A percentile compares a stretch with the other conserved stretches of the same genome.
Evolutionary conservation across 2,797 vertebrate species (phyloP).

Genomic region (Esox masquinongy): DNA sequence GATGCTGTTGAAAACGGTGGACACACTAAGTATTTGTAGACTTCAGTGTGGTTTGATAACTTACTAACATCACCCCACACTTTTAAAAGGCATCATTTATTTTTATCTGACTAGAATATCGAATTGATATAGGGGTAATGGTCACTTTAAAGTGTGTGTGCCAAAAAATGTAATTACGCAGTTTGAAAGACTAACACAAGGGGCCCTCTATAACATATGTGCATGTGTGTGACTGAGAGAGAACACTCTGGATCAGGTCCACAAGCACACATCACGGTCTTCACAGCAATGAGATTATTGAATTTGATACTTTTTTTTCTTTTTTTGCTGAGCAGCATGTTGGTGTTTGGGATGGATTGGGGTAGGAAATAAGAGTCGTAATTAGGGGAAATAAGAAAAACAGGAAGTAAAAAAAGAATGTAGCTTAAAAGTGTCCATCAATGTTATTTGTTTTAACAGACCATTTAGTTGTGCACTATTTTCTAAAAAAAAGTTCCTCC

Average conservation of each 20-base stretch:
- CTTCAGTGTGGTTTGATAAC: slow-evolving; percentile 13
- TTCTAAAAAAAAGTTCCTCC: slow-evolving; percentile 44
- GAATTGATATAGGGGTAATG: slow-evolving; percentile 23
- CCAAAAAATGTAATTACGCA: slow-evolving; percentile 55
- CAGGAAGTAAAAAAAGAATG: slow-evolving; percentile 20
- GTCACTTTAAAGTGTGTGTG: slow-evolving; percentile 53
- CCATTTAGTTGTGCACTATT: slow-evolving; percentile 78
- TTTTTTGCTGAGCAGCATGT: slow-evolving; percentile 2
- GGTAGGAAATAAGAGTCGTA: not conserved
- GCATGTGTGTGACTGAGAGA: not conserved
- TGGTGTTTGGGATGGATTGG: not conserved
- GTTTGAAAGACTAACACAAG: slow-evolving; percentile 26
- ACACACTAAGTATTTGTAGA: slow-evolving; percentile 27
- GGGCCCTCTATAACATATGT: not conserved
- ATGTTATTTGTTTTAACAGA: slow-evolving; percentile 51
- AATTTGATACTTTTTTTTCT: slow-evolving; percentile 11
- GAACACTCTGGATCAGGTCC: not conserved
- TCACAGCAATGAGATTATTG: slow-evolving; percentile 11
- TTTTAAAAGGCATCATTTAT: slow-evolving; percentile 1
- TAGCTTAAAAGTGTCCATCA: slow-evolving; percentile 28
- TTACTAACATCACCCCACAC: slow-evolving; percentile 8
- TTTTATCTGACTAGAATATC: slow-evolving; percentile 9
- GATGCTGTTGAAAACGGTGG: slow-evolving; percentile 12
- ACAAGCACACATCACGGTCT: slow-evolving; percentile 1
- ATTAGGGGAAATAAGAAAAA: slow-evolving; percentile 16